A percentile compares a stretch with the other conserved stretches of the same genome.
phyloP scores from a whole-genome alignment of 1,140 invertebrate genomes.

The Periplaneta americana region DNA sequence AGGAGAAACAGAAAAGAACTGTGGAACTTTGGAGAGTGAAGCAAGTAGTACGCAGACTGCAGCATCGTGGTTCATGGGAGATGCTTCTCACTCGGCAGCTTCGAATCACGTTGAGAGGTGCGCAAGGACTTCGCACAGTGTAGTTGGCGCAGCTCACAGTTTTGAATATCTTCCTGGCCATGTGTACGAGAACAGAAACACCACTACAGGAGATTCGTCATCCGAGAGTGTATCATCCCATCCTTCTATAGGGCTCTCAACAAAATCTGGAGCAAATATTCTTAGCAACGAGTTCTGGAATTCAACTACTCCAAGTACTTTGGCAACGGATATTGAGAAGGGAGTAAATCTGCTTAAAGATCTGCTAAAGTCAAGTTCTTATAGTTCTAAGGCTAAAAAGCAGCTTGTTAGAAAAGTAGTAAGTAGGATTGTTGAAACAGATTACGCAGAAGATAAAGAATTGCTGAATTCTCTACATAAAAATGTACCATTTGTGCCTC shows the following conservation, averaged over 20 bases:
- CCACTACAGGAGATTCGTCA: neutral
- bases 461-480: neutral
- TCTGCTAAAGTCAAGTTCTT: constrained; percentile 39
- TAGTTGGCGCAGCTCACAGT: constrained; percentile 39
- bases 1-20: constrained; percentile 30
- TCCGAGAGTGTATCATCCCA: neutral
- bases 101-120: neutral
- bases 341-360: constrained; percentile 40
- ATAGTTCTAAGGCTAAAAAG: constrained; percentile 37
- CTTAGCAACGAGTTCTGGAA: no score
- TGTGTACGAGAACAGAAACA: constrained; percentile 27
- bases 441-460: constrained; percentile 19
- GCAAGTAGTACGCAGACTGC: constrained; percentile 4
- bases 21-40: constrained; percentile 27
- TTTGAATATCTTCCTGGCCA: constrained; percentile 46
- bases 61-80: constrained; percentile 8
- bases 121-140: neutral
- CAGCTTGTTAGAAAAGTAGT: constrained; percentile 41
- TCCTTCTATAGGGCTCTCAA: neutral
- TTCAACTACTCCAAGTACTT: constrained; percentile 24
- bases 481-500: neutral
- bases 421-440: constrained; percentile 33
- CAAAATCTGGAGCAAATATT: neutral
- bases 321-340: constrained; percentile 38
- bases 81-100: neutral